Evolutionary conservation across 1,140 invertebrate species (phyloP), one percentile per base, ranked within the genome.

Genomic region (Ladona fulva): DNA sequence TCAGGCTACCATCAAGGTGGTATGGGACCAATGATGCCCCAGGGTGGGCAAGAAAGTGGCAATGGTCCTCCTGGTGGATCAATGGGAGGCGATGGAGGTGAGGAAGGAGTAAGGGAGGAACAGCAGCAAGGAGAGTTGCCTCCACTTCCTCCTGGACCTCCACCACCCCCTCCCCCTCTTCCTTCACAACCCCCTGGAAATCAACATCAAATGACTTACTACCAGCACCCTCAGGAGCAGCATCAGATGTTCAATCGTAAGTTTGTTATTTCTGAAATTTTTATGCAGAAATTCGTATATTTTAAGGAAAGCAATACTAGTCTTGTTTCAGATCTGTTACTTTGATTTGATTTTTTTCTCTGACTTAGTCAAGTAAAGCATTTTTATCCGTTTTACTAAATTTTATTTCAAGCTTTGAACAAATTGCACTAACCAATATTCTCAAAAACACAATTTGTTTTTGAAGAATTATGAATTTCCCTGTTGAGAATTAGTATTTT

Each of bases 151-250:
- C 85, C 85, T 77, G 85, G 85, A 78, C 85, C 85, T 78, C 85
- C 85, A 78, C 85, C 85, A 82, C 86, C 83, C 79, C 84, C 80
- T 81, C 86, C 81, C 84, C 84, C 86, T 84, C 86, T 82, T 83
- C 83, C 84, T 83, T 82, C 81, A 84, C 85, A 86, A 79, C 83
- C 83, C 79, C 84, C 84, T 80, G 81, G 83, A 73, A 86, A 86
- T 79, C 83, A 83, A 78, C 86, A 86, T 79, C 83, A 83, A 78
- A 80, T 84, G 24, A 86, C 87, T 79, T 84, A 85, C 59, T 85
- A 85, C 79, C 82, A 83, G 79, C 87, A 87, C 80, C 14, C 52
- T 66, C 52, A 16, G 12, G 52, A 66, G 5, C 52, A 66, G 12
- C 52, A 66, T 22, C 52, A 66, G 16, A 37, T 37, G 29, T 66